phyloP scores from a whole-genome alignment of 2,797 vertebrate genomes.

The Anolis apletophallus region DNA sequence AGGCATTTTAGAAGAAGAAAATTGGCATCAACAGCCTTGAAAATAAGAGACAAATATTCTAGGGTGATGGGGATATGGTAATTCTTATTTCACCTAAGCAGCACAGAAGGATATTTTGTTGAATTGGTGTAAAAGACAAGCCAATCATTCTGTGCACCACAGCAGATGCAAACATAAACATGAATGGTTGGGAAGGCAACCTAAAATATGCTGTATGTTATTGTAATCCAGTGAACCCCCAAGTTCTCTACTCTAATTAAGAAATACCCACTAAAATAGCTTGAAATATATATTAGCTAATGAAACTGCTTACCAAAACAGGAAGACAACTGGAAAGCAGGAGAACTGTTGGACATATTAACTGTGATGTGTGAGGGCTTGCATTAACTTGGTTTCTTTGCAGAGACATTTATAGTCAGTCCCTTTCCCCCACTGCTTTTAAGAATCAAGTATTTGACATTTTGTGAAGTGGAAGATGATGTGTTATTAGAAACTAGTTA shows the following conservation, averaged over 20 bases:
- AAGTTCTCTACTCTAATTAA: background rate
- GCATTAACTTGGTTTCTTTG: background rate
- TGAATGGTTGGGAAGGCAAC: slow-evolving; percentile 36
- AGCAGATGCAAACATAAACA: slow-evolving; percentile 53
- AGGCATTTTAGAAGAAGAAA: slow-evolving; percentile 57
- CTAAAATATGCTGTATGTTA: slow-evolving; percentile 26
- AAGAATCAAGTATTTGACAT: slow-evolving; percentile 20
- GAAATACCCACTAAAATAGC: slow-evolving; percentile 11
- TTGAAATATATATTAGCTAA: slow-evolving; percentile 8
- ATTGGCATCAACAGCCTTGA: slow-evolving; percentile 46
- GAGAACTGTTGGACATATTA: background rate
- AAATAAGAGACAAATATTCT: slow-evolving; percentile 25
- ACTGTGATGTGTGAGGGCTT: background rate
- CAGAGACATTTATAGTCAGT: background rate
- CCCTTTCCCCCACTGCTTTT: background rate
- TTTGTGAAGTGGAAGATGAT: background rate
- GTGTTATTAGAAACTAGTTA: slow-evolving; percentile 19
- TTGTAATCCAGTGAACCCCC: slow-evolving; percentile 22
- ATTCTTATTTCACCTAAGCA: slow-evolving; percentile 45
- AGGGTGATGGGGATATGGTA: slow-evolving; percentile 7
- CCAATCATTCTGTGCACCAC: slow-evolving; percentile 39
- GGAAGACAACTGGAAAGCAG: slow-evolving; percentile 14
- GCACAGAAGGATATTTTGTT: slow-evolving; percentile 49
- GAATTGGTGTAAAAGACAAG: slow-evolving; percentile 51
- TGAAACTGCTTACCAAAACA: slow-evolving; percentile 18